These are phyloP conservation scores for Parnassius glacialis DNA, from an alignment of 2,888 invertebrate species.

Conservation along the genomic window DNA sequence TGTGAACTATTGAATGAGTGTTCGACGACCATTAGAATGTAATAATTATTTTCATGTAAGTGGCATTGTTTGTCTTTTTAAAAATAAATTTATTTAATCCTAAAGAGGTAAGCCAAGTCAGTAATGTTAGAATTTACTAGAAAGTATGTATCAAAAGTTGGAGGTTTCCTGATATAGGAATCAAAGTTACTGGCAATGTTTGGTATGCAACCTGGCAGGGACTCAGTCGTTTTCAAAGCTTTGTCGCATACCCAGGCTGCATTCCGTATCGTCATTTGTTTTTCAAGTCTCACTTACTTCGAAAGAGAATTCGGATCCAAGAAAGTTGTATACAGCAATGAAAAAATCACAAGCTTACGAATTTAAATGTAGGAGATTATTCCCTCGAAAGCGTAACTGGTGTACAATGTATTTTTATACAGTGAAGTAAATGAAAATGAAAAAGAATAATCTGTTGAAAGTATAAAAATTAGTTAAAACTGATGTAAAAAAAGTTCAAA, in stretches of 20 bases:
- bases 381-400: neutral
- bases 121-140: neutral
- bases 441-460: too few relatives aligned
- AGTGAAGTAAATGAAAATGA: too few relatives aligned
- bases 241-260: conserved; percentile 54
- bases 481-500: too few relatives aligned
- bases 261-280: conserved; percentile 65
- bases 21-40: too few relatives aligned
- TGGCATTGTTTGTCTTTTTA: too few relatives aligned
- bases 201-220: conserved; percentile 43
- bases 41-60: too few relatives aligned
- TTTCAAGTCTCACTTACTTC: conserved; percentile 58
- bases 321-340: conserved; percentile 40
- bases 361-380: neutral
- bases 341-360: neutral
- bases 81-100: too few relatives aligned
- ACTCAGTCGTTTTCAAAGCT: conserved; percentile 58
- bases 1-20: too few relatives aligned
- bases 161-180: conserved; percentile 37
- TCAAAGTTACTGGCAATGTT: conserved; percentile 50
- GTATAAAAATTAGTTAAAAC: too few relatives aligned
- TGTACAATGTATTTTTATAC: neutral
- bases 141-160: conserved; percentile 10
- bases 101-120: too few relatives aligned
- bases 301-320: conserved; percentile 54